Evolutionary conservation across 2,888 invertebrate genomes (phyloP).

Genomic region (Eilema griseolum): DNA sequence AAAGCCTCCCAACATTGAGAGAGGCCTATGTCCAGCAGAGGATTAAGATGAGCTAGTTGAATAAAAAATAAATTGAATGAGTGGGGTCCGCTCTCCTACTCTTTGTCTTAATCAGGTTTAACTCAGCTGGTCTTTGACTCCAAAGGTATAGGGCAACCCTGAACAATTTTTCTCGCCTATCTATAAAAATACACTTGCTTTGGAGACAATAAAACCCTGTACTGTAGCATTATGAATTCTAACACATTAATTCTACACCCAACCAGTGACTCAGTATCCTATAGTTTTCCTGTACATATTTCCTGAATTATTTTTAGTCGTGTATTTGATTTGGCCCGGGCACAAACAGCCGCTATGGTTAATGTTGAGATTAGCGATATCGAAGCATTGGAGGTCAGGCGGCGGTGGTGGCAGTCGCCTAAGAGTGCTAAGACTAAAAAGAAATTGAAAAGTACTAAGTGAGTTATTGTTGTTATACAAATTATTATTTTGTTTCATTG

Average conservation of each 20-base stretch:
- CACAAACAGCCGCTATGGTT: constrained; percentile 51
- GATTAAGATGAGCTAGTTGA: too few species aligned
- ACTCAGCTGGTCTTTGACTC: too few species aligned
- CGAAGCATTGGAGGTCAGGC: constrained; percentile 68
- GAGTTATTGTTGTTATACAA: constrained; percentile 36
- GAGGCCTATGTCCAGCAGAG: too few species aligned
- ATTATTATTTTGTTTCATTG: not conserved
- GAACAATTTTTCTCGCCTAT: too few species aligned
- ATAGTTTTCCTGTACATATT: constrained; percentile 40
- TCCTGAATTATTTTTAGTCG: constrained; percentile 43
- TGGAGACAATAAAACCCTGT: too few species aligned
- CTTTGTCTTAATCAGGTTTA: too few species aligned
- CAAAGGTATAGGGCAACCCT: too few species aligned
- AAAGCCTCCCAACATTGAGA: too few species aligned
- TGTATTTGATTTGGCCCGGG: not conserved
- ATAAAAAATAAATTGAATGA: too few species aligned
- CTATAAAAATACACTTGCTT: too few species aligned
- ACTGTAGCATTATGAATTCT: not conserved
- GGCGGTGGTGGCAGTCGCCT: constrained; percentile 77
- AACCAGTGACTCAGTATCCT: constrained; percentile 25
- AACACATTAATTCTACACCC: not conserved
- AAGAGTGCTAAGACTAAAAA: constrained; percentile 63
- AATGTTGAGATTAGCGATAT: constrained; percentile 65
- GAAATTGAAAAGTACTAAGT: constrained; percentile 58
- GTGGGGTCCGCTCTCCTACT: too few species aligned